Base-by-base conservation (phyloP, 2,888 invertebrate species). In the Seladonia tumulorum region DNA sequence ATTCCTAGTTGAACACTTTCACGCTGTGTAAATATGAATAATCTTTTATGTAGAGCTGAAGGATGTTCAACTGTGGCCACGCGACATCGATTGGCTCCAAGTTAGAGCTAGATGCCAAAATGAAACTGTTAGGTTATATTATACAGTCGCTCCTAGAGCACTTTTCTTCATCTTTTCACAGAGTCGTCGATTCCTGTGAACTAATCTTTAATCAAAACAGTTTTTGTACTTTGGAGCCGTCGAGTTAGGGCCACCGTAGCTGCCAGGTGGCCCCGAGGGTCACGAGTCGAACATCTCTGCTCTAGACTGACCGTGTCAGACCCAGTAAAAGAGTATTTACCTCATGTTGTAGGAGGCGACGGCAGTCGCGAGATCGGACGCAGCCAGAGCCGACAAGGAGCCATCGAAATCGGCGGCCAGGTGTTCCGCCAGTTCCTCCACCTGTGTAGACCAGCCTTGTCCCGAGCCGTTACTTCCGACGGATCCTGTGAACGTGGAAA, bases 371-470 rank as follows among this genome's bases (percentile, higher is more conserved):
- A 97, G 95, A 93, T 97, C 97, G 42, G 97, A 93, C 25, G 94
- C 96, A 29, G 97, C 97, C 63, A 97, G 95, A 16, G 97, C 97
- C 5, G 97, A 97, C 35, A 97, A 95, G n/a, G 97, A 97, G 70
- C 97, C 97, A 94, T 97, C 97, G 91, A 97, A 97, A 94, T 97
- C 97, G 49, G 97, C 97, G 39, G 97, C 97, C 87, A 97, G 95
- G 73, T 96, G 96, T 88, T 97, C 97, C 87, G 96, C 96, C 76
- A 97, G 96, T 92, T 97, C 97, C 82, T 96, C 96, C 79, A 96
- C 96, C 91, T 96, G 96, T 93, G 96, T 94, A 60, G 94, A 93
- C 95, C 95, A 95, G 73, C 93, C 94, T 85, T 93, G 93, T 70
- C 92, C 93, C n/a, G 93, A 93, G 53, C 93, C 93, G 93, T 95